Conservation (phyloP, 1,140 invertebrate species). For the Pachypsylla venusta region DNA sequence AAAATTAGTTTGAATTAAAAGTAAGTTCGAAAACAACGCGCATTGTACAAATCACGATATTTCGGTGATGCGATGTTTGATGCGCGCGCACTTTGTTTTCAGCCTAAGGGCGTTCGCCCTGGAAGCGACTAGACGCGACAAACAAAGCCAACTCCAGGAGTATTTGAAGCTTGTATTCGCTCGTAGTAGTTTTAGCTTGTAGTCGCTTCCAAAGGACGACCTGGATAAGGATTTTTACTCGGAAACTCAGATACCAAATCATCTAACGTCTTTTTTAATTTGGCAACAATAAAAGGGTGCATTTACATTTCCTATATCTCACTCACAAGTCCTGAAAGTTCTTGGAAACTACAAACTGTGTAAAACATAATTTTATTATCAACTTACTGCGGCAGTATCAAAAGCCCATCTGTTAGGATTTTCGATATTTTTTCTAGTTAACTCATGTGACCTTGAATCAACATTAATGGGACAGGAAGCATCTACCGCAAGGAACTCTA, state of each 20-base stretch:
- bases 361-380: slow-evolving; percentile 16
- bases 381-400: slow-evolving; percentile 81
- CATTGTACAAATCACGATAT: too few relatives aligned
- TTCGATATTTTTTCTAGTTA: slow-evolving; percentile 58
- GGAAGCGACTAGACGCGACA: too few relatives aligned
- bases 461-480: slow-evolving; percentile 95
- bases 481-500: slow-evolving; percentile 83
- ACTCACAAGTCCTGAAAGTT: slow-evolving; percentile 15
- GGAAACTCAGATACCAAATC: background rate
- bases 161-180: background rate
- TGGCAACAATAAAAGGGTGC: slow-evolving; percentile 8
- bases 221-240: slow-evolving; percentile 8
- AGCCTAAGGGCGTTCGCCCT: too few relatives aligned
- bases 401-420: slow-evolving; percentile 86
- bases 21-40: too few relatives aligned
- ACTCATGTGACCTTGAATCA: slow-evolving; percentile 73
- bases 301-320: slow-evolving; percentile 6
- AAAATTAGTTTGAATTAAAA: too few relatives aligned
- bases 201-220: background rate
- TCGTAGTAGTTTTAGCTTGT: background rate
- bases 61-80: too few relatives aligned
- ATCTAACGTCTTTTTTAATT: slow-evolving; percentile 11
- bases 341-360: background rate
- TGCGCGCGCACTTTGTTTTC: too few relatives aligned
- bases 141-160: too few relatives aligned